A percentile compares a stretch with the other conserved stretches of the same genome.
These are phyloP conservation scores for Coenonympha glycerion DNA, from an alignment of 2,888 invertebrate genomes.

Conservation along the genomic window DNA sequence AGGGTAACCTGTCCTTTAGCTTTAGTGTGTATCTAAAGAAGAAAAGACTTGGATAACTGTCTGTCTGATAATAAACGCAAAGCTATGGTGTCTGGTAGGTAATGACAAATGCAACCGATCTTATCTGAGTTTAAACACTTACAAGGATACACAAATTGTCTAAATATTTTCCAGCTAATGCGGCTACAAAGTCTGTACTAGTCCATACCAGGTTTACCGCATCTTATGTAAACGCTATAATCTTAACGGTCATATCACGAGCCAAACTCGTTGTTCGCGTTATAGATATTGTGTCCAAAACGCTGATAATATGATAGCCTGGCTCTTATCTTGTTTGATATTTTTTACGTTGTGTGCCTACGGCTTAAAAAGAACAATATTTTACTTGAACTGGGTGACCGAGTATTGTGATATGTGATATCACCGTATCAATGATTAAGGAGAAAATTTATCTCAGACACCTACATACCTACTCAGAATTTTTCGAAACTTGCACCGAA, in stretches of 20 bases:
- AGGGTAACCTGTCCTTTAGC: no score
- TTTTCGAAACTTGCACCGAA: no score
- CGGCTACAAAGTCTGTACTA: no score
- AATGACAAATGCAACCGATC: background rate
- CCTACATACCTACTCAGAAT: no score
- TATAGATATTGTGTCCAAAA: background rate
- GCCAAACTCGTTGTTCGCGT: background rate
- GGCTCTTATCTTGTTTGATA: background rate
- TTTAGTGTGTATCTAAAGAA: no score
- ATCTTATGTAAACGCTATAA: background rate
- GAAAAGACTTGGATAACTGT: no score
- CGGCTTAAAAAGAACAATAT: background rate
- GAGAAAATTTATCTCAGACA: no score
- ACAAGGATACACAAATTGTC: background rate
- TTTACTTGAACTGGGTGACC: background rate
- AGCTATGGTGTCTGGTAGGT: no score
- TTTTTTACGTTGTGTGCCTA: background rate
- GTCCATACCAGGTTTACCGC: background rate
- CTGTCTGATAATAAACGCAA: no score
- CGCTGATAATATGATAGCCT: no score
- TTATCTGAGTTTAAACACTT: background rate
- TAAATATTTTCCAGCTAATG: background rate
- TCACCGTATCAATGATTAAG: no score
- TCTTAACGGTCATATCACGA: slow-evolving; percentile 1
- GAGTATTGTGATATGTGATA: no score